Base-by-base conservation (phyloP, 2,888 invertebrate genomes). In the Brachyopa scutellaris region DNA sequence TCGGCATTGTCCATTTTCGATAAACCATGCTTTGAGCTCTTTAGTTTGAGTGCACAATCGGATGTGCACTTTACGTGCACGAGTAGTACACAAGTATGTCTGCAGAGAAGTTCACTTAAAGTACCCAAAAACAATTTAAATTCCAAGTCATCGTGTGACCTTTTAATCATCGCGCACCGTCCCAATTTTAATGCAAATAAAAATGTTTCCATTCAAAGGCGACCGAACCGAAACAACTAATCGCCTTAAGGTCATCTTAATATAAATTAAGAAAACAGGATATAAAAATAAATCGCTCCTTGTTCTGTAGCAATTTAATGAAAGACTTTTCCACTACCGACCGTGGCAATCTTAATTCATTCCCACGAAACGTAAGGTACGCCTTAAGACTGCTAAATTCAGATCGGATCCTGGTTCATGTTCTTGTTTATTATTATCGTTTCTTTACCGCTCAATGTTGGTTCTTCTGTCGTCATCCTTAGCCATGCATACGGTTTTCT, bases 251-350 rank as follows among this genome's bases (percentile, higher is more conserved):
- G 55, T 31, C 29, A 31, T 33, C 53, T 23, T 42, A 33, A 67
- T 53, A 53, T 66, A 53, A 66, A 53, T 40, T 53, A 29, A 49
- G 21, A 6, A 53, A 57, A 59, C 67, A 55, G 13, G 21, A 55
- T 49, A 36, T 11, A 36, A 38, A 69, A 47, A 45, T 36, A 67
- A 55, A 67, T 57, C 57, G n/a, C 9, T 15, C 13, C 17, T 26
- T 51, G 11, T 11, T 11, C n/a, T 4, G n/a, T 7, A 49, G 38
- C 38, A 2, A 15, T 57, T 38, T 51, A 40, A 19, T 29, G 23
- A 13, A 8, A 15, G 15, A n/a, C 36, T 9, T n/a, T 31, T 13
- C 45, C 5, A 8, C 19, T 13, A 13, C 15, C 13, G 13, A 13
- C 36, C 11, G 26, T 8, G 23, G 8, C n/a, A 31, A n/a, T 26